phyloP scores from a whole-genome alignment of 1,140 invertebrate genomes.

The Paracyclopina nana region DNA sequence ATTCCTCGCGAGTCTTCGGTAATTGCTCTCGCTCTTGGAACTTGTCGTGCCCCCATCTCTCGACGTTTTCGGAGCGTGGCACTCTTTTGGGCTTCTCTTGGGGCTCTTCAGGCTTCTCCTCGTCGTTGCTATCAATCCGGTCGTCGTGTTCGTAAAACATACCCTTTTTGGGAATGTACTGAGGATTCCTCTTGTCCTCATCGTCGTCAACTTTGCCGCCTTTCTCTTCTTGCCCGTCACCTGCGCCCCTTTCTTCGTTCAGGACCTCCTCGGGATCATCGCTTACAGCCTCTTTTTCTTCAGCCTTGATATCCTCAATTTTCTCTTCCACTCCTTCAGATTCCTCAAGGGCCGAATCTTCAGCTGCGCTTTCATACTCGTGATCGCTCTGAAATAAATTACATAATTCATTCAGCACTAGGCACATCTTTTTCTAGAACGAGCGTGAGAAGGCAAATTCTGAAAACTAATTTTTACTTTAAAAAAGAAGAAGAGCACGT shows the following conservation, averaged over 20 bases:
- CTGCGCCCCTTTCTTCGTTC: not conserved
- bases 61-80: conserved; percentile 26
- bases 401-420: too few relatives aligned
- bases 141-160: conserved; percentile 94
- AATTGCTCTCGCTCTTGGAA: conserved; percentile 58
- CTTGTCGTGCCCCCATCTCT: conserved; percentile 71
- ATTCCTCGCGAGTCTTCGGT: conserved; percentile 66
- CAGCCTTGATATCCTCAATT: too few relatives aligned
- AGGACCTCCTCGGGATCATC: not conserved
- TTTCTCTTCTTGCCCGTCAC: not conserved
- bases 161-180: conserved; percentile 86
- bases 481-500: too few relatives aligned
- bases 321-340: too few relatives aligned
- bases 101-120: conserved; percentile 21
- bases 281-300: too few relatives aligned
- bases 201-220: conserved; percentile 48
- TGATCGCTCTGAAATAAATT: too few relatives aligned
- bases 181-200: conserved; percentile 83
- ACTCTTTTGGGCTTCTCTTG: not conserved
- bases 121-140: conserved; percentile 31
- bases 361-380: too few relatives aligned
- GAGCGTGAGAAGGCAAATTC: too few relatives aligned
- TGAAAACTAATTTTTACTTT: too few relatives aligned
- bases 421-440: too few relatives aligned
- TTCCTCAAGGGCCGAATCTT: too few relatives aligned